phyloP scores from a whole-genome alignment of 2,113 vertebrate species.

The Willisornis vidua region DNA sequence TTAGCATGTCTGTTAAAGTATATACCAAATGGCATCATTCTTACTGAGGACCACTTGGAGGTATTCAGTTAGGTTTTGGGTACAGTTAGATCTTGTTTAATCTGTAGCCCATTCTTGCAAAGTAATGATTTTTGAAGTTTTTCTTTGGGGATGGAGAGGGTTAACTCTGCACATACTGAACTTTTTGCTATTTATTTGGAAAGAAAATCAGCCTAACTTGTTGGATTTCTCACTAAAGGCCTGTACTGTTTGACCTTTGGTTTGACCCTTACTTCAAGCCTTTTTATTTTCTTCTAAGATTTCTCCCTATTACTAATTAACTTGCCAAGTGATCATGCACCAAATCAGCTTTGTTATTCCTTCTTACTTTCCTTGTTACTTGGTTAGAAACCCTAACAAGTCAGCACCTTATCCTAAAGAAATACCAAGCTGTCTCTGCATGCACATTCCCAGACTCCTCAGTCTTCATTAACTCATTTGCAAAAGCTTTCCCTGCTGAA shows the following conservation, averaged over 20 bases:
- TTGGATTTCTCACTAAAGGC: neutral
- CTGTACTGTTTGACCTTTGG: neutral
- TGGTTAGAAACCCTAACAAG: neutral
- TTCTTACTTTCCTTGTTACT: neutral
- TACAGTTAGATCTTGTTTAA: neutral
- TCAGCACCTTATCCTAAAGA: neutral
- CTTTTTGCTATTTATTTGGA: neutral
- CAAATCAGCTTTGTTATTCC: neutral
- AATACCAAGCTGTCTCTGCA: neutral
- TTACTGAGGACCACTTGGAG: neutral
- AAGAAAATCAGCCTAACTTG: neutral
- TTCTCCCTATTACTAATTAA: neutral
- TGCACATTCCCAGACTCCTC: neutral
- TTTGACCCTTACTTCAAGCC: neutral
- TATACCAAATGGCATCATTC: neutral
- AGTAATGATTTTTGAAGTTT: neutral
- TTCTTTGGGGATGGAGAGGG: neutral
- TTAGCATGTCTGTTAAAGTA: neutral
- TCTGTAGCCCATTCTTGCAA: neutral
- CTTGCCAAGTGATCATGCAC: neutral
- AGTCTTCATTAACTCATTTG: rapidly evolving
- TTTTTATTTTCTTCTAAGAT: neutral
- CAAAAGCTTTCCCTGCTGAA: neutral
- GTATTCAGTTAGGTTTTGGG: neutral
- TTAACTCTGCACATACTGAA: neutral